A percentile compares a stretch with the other conserved stretches of the same genome.
phyloP scores from a whole-genome alignment of 2,888 invertebrate species.

The Caenorhabditis macrosperma region DNA sequence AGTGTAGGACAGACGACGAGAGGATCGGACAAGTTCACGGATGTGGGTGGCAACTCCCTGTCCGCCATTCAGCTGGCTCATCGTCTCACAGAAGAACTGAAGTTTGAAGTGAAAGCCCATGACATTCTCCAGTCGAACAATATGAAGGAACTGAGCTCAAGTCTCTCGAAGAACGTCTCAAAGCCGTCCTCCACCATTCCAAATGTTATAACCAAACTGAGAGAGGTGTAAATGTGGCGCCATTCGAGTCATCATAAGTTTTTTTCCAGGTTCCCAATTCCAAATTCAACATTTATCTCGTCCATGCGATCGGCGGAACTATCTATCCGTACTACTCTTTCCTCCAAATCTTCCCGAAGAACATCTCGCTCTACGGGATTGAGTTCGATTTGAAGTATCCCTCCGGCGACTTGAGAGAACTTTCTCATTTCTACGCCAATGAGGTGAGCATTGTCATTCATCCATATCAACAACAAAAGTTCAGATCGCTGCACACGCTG shows the following conservation, averaged over 20 bases:
- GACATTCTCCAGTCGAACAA: constrained; percentile 53
- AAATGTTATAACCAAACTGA: constrained; percentile 58
- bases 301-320: constrained; percentile 79
- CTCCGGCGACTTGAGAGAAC: constrained; percentile 65
- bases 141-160: constrained; percentile 30
- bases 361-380: constrained; percentile 73
- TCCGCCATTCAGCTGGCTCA: constrained; percentile 67
- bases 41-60: constrained; percentile 74
- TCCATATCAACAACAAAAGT: not conserved
- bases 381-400: constrained; percentile 69
- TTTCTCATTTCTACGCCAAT: constrained; percentile 72
- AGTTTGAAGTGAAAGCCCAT: constrained; percentile 57
- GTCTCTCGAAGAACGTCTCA: not conserved
- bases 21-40: constrained; percentile 65
- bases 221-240: no score
- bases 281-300: constrained; percentile 69
- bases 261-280: constrained; percentile 52
- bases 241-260: no score
- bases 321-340: constrained; percentile 77
- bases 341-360: constrained; percentile 69
- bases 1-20: constrained; percentile 23
- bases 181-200: constrained; percentile 9
- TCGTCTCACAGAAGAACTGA: constrained; percentile 61
- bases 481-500: constrained; percentile 67
- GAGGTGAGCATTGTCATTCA: constrained; percentile 56